Conservation (phyloP, 2,888 invertebrate species). For the Mimumesa dahlbomi region DNA sequence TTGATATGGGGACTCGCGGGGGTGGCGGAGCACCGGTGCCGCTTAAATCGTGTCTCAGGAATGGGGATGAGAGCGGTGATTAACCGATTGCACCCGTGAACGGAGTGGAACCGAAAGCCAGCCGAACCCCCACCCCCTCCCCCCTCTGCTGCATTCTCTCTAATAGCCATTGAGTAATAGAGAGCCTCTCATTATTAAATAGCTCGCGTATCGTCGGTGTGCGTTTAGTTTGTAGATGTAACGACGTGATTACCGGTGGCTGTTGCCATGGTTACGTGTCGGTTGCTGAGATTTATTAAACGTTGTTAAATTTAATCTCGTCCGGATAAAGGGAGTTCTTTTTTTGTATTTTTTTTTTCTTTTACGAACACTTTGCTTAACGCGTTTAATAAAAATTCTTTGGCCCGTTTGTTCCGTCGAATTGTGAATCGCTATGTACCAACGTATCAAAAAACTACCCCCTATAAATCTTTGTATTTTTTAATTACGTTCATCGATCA, state of each 20-base stretch:
- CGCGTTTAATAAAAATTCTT: too few relatives aligned
- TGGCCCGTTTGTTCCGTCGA: too few relatives aligned
- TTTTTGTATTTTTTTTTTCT: not conserved
- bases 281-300: conserved; percentile 42
- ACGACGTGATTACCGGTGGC: conserved; percentile 40
- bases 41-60: conserved; percentile 71
- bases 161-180: conserved; percentile 77
- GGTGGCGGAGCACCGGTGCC: conserved; percentile 52
- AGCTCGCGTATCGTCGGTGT: conserved; percentile 46
- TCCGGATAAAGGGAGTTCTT: not conserved
- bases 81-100: conserved; percentile 76
- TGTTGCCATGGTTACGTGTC: conserved; percentile 11
- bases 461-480: too few relatives aligned
- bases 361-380: not conserved
- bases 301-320: not conserved
- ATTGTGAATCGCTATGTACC: too few relatives aligned
- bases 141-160: conserved; percentile 34
- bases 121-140: too few relatives aligned
- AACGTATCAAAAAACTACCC: too few relatives aligned
- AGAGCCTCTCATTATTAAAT: conserved; percentile 75
- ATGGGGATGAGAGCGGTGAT: conserved; percentile 74
- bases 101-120: conserved; percentile 64
- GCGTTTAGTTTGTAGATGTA: conserved; percentile 29
- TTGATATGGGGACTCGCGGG: conserved; percentile 73
- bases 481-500: too few relatives aligned